Percentiles rank a stretch among this genome's conserved stretches.
These are phyloP conservation scores for Hirtodrosophila histrioides DNA, from an alignment of 2,888 invertebrate species.

Conservation along the genomic window DNA sequence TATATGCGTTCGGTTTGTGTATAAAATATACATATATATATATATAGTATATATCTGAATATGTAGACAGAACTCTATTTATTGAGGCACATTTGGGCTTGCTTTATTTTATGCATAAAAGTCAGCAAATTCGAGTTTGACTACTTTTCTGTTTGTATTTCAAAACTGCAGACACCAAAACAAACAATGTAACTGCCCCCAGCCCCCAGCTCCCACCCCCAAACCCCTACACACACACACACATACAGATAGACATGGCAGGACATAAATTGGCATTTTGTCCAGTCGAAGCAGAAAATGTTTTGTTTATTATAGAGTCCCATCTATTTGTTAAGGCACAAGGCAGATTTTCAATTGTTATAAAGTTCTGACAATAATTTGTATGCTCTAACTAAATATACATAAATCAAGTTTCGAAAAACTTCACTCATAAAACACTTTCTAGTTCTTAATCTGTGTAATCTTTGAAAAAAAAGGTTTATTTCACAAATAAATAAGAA, in stretches of 20 bases:
- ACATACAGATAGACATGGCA: neutral
- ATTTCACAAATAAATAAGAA: no score
- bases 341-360: constrained; percentile 16
- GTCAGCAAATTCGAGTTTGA: constrained; percentile 68
- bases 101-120: constrained; percentile 57
- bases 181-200: constrained; percentile 29
- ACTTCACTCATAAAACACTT: no score
- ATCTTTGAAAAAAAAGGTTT: no score
- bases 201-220: neutral
- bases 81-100: constrained; percentile 39
- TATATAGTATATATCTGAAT: constrained; percentile 53
- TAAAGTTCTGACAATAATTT: constrained; percentile 8
- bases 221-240: constrained; percentile 2
- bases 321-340: constrained; percentile 43
- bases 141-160: constrained; percentile 67
- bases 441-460: no score
- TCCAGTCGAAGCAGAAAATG: constrained; percentile 41
- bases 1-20: neutral
- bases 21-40: constrained; percentile 19
- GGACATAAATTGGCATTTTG: constrained; percentile 57
- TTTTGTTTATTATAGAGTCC: constrained; percentile 41
- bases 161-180: constrained; percentile 60
- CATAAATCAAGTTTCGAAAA: no score
- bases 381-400: constrained; percentile 24
- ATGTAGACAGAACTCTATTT: constrained; percentile 39